Percentiles rank a stretch among this genome's conserved stretches.
These are phyloP conservation scores for Drosophila micromelanica DNA, from an alignment of 1,140 invertebrate genomes.

Conservation along the genomic window DNA sequence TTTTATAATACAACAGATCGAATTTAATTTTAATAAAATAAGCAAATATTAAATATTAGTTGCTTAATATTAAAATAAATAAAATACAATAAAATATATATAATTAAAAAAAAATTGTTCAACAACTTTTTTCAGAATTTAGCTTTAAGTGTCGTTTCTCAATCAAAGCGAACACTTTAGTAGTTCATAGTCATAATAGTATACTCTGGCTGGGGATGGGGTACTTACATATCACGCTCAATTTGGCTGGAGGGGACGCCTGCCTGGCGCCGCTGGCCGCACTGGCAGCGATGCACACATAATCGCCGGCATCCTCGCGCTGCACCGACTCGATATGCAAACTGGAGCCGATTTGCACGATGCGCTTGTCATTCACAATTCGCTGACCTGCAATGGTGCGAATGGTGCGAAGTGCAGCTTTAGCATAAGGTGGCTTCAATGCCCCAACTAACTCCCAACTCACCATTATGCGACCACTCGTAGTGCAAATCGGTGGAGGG, in stretches of 20 bases:
- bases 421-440: conserved; percentile 5
- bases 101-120: no score
- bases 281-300: conserved; percentile 81
- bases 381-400: conserved; percentile 71
- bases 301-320: conserved; percentile 76
- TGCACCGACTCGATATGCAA: conserved; percentile 78
- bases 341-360: conserved; percentile 72
- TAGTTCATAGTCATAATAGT: neutral
- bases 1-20: no score
- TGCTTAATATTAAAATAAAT: neutral
- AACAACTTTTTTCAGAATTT: no score
- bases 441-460: conserved; percentile 17
- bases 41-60: no score
- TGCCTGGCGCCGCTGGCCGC: conserved; percentile 77
- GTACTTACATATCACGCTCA: conserved; percentile 83
- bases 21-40: no score
- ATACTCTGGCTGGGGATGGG: conserved; percentile 5
- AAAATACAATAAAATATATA: neutral
- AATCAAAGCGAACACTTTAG: conserved; percentile 5
- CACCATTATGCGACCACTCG: conserved; percentile 81
- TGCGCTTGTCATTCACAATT: conserved; percentile 72
- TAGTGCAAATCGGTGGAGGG: conserved; percentile 64
- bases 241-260: conserved; percentile 76
- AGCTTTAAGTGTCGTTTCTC: neutral
- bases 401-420: neutral